Evolutionary conservation across 64 coral and sea anemone genomes (phyloP), one percentile per base, ranked within the genome.

Genomic region (Astreopora myriophthalma): DNA sequence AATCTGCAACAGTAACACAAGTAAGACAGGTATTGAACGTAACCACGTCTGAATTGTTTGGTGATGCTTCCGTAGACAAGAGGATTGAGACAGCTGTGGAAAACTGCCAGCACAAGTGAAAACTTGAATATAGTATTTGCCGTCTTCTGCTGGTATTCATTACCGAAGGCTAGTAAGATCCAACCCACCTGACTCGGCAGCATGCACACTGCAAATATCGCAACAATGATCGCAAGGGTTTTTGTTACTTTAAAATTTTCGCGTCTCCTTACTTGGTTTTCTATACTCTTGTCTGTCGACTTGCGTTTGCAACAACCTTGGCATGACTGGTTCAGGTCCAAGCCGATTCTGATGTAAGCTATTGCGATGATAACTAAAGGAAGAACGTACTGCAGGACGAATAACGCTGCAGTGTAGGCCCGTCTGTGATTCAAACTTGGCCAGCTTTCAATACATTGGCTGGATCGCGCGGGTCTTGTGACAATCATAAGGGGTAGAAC

Each of bases 61-160:
- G 95, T 94, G 25, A 94, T 55, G 4, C 91, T 97, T 40, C 95
- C 95, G 36, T 97, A 96, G 12, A 94, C 92, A 4, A 97, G 74
- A 3, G 95, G 95, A 69, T 97, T 97, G 0, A 97, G 38, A 65
- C 95, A 97, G 22, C 95, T 97, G 63, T 97, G 92, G 28, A 97
- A 94, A 34, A 97, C 92, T 23, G 95, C 84, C 0, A 75, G 62
- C 17, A 93, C 83, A 9, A 97, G 7, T 9, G 84, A 76, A 71
- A 94, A 94, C 8, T 22, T 74, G n/a, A 81, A 71, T 31, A 92
- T 76, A 11, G 64, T 27, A 3, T 0, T 5, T 19, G 90, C 86
- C 5, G 66, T 57, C 6, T 34, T 13, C 28, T 69, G 75, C 20
- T 93, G 87, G 19, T 87, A 22, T 8, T 44, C 22, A 38, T 52